Evolutionary conservation across 92 coral and sea anemone species (phyloP).

Genomic region (Epizoanthus ramosus): DNA sequence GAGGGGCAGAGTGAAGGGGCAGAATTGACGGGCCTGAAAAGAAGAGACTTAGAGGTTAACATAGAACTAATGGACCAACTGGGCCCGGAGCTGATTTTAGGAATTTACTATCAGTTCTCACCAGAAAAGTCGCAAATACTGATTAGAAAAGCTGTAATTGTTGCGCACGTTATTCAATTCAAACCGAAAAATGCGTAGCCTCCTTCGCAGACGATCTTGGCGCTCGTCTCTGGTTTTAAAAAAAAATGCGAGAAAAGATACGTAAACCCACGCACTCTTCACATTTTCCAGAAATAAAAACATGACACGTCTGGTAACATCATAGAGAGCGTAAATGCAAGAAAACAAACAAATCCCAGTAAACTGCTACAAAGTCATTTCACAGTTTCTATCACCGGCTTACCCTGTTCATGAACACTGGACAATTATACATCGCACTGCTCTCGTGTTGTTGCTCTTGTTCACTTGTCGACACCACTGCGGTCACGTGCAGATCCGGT

Average conservation of each 20-base stretch:
- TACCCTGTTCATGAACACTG: constrained; percentile 93
- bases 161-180: not conserved
- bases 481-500: constrained; percentile 80
- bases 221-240: too few species aligned
- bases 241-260: too few species aligned
- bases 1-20: constrained; percentile 77
- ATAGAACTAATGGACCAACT: not conserved
- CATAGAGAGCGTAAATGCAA: not conserved
- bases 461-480: constrained; percentile 60
- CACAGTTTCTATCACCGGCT: constrained; percentile 3
- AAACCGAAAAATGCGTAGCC: too few species aligned
- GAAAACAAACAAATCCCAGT: not conserved
- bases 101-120: too few species aligned
- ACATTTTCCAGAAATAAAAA: too few species aligned
- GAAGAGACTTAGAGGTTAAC: not conserved
- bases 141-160: too few species aligned
- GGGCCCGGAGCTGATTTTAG: constrained; percentile 55
- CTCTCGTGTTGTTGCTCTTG: constrained; percentile 28
- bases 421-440: constrained; percentile 70
- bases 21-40: constrained; percentile 79
- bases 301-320: too few species aligned
- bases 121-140: too few species aligned
- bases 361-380: not conserved
- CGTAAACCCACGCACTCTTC: too few species aligned
- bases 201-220: too few species aligned